Evolutionary conservation across 2,797 vertebrate species (phyloP).

Genomic region (Chelonia mydas): DNA sequence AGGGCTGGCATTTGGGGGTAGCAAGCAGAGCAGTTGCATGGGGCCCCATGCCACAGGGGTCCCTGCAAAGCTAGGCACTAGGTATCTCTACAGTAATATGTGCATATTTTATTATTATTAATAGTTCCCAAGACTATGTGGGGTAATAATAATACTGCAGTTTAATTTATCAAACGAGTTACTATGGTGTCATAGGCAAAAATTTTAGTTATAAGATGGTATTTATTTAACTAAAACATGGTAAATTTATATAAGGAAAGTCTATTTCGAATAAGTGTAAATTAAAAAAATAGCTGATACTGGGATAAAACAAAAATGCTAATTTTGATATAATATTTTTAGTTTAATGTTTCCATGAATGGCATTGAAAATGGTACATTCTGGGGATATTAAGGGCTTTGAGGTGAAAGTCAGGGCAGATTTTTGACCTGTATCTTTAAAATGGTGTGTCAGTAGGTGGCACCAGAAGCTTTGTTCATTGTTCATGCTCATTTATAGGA

Average conservation of each 20-base stretch:
- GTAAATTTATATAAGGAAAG: neutral
- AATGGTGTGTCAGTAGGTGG: neutral
- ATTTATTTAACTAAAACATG: neutral
- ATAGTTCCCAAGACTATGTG: neutral
- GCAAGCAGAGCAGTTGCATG: no score
- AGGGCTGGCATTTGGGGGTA: no score
- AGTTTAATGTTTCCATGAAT: neutral
- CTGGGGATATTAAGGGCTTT: neutral
- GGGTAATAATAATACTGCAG: neutral
- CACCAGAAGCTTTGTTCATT: constrained; percentile 22
- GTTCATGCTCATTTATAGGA: neutral
- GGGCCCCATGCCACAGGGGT: no score
- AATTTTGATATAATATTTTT: neutral
- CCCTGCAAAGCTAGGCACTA: neutral
- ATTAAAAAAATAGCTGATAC: neutral
- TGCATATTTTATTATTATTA: neutral
- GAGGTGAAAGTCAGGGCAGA: neutral
- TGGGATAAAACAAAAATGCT: neutral
- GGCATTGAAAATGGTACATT: neutral
- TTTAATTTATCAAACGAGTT: neutral
- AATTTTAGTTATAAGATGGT: neutral
- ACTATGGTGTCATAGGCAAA: neutral
- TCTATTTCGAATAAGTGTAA: neutral
- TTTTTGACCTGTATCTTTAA: neutral
- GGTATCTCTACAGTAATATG: neutral